Base-by-base conservation (phyloP, 2,113 vertebrate species). In the Struthidea cinerea region DNA sequence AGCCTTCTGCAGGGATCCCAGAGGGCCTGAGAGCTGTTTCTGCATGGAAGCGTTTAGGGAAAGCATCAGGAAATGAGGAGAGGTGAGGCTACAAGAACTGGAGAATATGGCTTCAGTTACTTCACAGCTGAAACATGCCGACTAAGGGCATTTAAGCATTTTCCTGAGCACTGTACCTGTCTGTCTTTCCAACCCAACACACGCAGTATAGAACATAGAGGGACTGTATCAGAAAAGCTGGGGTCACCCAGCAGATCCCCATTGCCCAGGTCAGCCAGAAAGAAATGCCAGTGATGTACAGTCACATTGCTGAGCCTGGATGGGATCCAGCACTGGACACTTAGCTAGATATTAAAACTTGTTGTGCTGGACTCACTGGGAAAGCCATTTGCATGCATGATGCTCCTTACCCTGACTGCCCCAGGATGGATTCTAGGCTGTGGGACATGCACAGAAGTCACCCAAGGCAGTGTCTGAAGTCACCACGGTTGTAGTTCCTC, bases 1-100 rank as follows among this genome's bases (percentile, higher is more conserved):
- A 75, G 26, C 61, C 32, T 84, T 88, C 82, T 76, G 52, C 73
- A 47, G 46, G 9, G 17, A 53, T 84, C 70, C 84, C 94, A 60
- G 39, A 32, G 73, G 68, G 18, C 3, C 41, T n/a, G 39, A 87
- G 73, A 86, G 37, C 41, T 86, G 21, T 89, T 95, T 84, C 55
- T 81, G 33, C n/a, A 28, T 81, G 50, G 70, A 93, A 82, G 11
- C 68, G 60, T 93, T 94, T 70, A 75, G 50, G 65, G 28, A 89
- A 77, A 90, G 35, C 46, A 63, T 85, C 74, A 65, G 90, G 90
- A 97, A 97, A 94, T 95, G 74, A 94, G 70, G 61, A 79, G 60
- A 96, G 76, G 47, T 93, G 75, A 65, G 53, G 14, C 65, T 88
- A 63, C 4, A 2, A 80, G 73, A 81, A 70, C 23, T n/a, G 42